Evolutionary conservation across 2,888 invertebrate species (phyloP), one percentile per base, ranked within the genome.

Genomic region (Tenthredo distinguenda): DNA sequence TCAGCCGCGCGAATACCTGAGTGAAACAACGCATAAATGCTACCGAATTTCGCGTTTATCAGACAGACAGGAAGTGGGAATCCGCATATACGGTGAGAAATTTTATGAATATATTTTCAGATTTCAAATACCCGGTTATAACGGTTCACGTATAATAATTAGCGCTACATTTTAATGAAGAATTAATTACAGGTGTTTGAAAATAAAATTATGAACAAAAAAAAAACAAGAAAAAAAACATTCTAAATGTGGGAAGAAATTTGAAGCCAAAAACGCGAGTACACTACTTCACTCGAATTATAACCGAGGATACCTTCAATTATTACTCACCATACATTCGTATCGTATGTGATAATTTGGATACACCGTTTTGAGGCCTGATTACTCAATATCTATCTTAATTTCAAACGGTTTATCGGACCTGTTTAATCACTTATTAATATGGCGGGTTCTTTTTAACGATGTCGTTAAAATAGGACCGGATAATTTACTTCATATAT

Each of bases 141-240:
- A 50, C 50, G 50, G 50, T 50, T 50, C 5, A 10, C 15, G 12
- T 31, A 65, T 31, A 34, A 37, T 43, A 72, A 72, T 72, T 72
- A 43, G 21, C 72, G 72, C 43, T 37, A 43, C 21, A 72, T 72
- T 72, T 72, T 72, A 43, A 72, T 40, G 37, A 72, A 43, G 9
- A 2, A 72, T 65, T 65, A 21, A 26, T 21, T 26, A 65, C 21
- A 31, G 65, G 6, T 31, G 21, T 65, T 21, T 50, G 18, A 18
- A 18, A 50, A 50, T 18, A 18, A 50, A 1, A 50, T 43, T 31
- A 9, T n/a, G 3, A 18, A 4, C 18, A 50, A 50, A 18, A 50
- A 0, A 50, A 6, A 5, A n/a, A 6, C 6, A 50, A 50, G 0
- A 50, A 50, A 50, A 50, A 50, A 50, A 50, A 18, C 18, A 6